Conservation (phyloP, 2,113 vertebrate species). For the Smithornis capensis region DNA sequence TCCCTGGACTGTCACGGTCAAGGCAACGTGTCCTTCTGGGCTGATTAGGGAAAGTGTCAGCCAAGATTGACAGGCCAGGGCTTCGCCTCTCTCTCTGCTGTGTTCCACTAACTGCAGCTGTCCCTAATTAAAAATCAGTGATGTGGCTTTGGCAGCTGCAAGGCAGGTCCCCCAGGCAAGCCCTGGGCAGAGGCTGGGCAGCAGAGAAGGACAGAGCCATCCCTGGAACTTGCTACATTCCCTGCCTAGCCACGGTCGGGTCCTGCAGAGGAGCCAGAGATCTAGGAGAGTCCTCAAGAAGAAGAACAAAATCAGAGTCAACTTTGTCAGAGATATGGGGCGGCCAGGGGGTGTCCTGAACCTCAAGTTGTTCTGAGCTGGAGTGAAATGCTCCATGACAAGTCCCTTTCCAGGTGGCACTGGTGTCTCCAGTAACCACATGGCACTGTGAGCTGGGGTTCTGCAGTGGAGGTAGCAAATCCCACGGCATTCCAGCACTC, state of each 20-base stretch:
- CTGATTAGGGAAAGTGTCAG: background rate
- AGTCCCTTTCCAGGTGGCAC: background rate
- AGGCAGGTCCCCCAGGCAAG: background rate
- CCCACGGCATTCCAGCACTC: background rate
- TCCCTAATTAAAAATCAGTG: background rate
- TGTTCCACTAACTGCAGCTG: background rate
- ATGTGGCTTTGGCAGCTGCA: background rate
- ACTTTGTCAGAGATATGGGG: background rate
- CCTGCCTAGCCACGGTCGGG: fast-evolving
- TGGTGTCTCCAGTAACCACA: background rate
- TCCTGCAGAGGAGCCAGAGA: background rate
- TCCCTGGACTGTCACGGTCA: fast-evolving
- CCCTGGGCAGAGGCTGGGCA: background rate
- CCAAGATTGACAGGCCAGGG: background rate
- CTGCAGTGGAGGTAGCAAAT: background rate
- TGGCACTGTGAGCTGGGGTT: background rate
- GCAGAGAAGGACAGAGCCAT: background rate
- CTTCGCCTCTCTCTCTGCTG: background rate
- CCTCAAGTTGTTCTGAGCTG: background rate
- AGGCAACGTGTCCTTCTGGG: background rate
- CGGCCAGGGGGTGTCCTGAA: fast-evolving
- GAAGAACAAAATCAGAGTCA: background rate
- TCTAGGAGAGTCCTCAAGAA: background rate
- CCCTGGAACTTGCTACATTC: background rate
- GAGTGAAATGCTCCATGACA: background rate